Evolutionary conservation across 2,113 vertebrate species (phyloP).

Genomic region (Brienomyrus brachyistius): DNA sequence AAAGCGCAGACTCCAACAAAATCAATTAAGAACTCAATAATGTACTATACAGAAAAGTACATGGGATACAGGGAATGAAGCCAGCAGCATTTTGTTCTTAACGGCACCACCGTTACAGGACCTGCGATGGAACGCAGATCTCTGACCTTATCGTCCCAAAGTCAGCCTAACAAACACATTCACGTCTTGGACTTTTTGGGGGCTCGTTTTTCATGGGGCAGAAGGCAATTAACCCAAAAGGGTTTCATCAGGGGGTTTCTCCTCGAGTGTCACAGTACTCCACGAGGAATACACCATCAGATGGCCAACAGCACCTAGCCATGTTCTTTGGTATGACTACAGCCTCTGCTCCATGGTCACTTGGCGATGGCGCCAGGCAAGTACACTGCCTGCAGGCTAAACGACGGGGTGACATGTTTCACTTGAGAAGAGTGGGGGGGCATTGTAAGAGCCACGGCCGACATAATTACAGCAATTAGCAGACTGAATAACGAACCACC

Average conservation of each 20-base stretch:
- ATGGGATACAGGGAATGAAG: not conserved
- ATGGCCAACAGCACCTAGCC: not conserved
- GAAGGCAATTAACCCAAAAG: not conserved
- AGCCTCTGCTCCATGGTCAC: not conserved
- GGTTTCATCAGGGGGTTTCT: not conserved
- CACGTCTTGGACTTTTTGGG: not conserved
- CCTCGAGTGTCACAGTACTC: not conserved
- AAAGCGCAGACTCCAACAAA: not conserved
- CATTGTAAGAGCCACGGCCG: not conserved
- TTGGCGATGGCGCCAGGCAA: not conserved
- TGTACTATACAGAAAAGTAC: not conserved
- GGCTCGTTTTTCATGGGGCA: not conserved
- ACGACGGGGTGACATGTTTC: not conserved
- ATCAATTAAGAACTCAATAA: not conserved
- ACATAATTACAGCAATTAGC: slow-evolving; percentile 9
- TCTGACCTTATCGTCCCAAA: not conserved
- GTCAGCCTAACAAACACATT: not conserved
- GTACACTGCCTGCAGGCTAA: not conserved
- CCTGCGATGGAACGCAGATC: not conserved
- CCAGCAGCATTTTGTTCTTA: not conserved
- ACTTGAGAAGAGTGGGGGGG: not conserved
- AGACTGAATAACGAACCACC: not conserved
- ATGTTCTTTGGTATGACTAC: not conserved
- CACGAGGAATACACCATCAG: not conserved
- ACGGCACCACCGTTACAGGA: not conserved